phyloP scores from a whole-genome alignment of 2,113 vertebrate genomes.

The Arvicanthis niloticus region DNA sequence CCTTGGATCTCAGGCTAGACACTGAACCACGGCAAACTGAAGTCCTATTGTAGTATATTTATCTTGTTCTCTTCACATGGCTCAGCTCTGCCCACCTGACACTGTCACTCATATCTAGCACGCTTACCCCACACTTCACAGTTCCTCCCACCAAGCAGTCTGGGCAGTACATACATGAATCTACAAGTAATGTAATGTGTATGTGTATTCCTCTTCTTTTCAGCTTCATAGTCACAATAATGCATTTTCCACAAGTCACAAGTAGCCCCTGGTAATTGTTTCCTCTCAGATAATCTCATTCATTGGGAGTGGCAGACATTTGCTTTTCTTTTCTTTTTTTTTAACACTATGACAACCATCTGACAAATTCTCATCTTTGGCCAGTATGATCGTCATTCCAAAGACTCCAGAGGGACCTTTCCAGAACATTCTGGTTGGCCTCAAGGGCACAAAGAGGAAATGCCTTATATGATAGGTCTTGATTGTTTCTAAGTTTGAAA shows the following conservation, averaged over 20 bases:
- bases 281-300: neutral
- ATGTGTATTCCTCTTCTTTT: neutral
- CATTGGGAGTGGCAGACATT: neutral
- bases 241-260: neutral
- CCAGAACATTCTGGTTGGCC: conserved; percentile 51
- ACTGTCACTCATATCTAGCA: neutral
- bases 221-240: neutral
- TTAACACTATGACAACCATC: neutral
- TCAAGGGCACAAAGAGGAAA: conserved; percentile 63
- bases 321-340: neutral
- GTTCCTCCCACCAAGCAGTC: neutral
- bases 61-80: neutral
- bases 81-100: no score
- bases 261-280: neutral
- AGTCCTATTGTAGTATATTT: neutral
- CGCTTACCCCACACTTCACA: neutral
- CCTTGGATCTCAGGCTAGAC: neutral
- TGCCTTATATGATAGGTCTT: neutral
- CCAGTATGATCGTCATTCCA: conserved; percentile 63
- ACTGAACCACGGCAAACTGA: neutral
- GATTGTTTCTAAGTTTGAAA: conserved; percentile 42
- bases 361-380: conserved; percentile 37
- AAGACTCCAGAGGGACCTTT: conserved; percentile 49
- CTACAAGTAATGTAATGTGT: neutral
- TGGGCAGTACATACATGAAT: neutral